Evolutionary conservation across 2,113 vertebrate genomes (phyloP), one percentile per base, ranked within the genome.

Genomic region (Mobula hypostoma): DNA sequence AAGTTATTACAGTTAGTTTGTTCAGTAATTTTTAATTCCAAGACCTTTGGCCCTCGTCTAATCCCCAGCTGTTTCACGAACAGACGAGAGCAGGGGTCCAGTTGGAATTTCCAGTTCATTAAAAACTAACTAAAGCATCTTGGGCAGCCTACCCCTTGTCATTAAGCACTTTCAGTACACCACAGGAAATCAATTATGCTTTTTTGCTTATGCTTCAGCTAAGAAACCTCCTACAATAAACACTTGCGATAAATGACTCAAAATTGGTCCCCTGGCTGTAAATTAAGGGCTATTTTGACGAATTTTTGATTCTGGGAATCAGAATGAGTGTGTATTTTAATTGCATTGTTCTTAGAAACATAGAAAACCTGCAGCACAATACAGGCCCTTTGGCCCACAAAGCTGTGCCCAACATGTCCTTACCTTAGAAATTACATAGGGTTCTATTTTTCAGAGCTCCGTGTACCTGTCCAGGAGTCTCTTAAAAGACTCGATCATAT

Each of bases 1-100:
- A 83, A 83, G 80, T 83, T 58, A 85, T 85, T 58, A 2, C 24
- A 85, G 58, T 85, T 85, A 85, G 40, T 83, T 83, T 56, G 82
- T 24, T 83, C 48, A 24, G 80, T 83, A 58, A 58, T 83, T 83
- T 83, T 83, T 21, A 83, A 82, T 56, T 83, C 80, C 40, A 56
- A 48, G 27, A 85, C 8, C 29, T 85, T 48, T 85, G 56, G 3
- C 48, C 24, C 48, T 27, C 29, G 4, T 1, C 82, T 85, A 61
- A 85, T 56, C 40, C 82, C 82, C 24, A 85, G 7, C 27, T 85
- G 82, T 61, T 48, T 11, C 48, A 82, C 14, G 48, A 58, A 24
- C 21, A 58, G 82, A 58, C 24, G 58, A 85, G 48, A 85, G 24
- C 82, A 58, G 21, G 3, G 7, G 56, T 29, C 58, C 48, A 29